phyloP scores from a whole-genome alignment of 2,113 vertebrate species.

The Cryptotis parvus region DNA sequence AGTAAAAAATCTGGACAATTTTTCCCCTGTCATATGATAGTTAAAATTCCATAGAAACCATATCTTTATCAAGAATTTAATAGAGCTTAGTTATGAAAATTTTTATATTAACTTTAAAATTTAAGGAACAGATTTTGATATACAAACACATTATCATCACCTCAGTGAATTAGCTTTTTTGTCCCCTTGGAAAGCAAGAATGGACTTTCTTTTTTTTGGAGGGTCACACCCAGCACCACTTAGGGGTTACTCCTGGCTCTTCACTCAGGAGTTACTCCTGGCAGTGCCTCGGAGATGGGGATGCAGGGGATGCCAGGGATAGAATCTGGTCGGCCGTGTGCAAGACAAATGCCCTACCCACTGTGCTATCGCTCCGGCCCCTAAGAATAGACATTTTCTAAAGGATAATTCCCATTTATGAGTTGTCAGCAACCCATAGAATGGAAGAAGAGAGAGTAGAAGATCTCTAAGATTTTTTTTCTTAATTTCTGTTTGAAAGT shows the following conservation, averaged over 20 bases:
- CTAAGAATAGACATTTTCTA: neutral
- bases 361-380: too few relatives aligned
- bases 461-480: conserved; percentile 2
- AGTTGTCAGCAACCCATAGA: conserved; percentile 12
- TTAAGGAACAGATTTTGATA: conserved; percentile 52
- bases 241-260: too few relatives aligned
- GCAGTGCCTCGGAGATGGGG: too few relatives aligned
- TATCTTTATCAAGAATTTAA: conserved; percentile 67
- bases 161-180: neutral
- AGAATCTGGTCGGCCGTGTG: too few relatives aligned
- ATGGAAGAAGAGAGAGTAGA: neutral
- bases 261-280: too few relatives aligned
- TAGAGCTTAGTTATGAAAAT: conserved; percentile 72
- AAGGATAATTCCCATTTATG: neutral
- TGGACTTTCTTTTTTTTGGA: too few relatives aligned
- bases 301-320: too few relatives aligned
- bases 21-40: conserved; percentile 32
- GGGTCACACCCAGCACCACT: too few relatives aligned
- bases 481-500: conserved; percentile 6
- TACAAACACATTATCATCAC: neutral
- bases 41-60: conserved; percentile 55
- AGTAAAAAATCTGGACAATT: conserved; percentile 26
- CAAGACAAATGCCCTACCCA: too few relatives aligned
- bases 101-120: conserved; percentile 51
- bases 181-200: neutral